Base-by-base conservation (phyloP, 1,140 invertebrate species). In the Drosophila orosa region DNA sequence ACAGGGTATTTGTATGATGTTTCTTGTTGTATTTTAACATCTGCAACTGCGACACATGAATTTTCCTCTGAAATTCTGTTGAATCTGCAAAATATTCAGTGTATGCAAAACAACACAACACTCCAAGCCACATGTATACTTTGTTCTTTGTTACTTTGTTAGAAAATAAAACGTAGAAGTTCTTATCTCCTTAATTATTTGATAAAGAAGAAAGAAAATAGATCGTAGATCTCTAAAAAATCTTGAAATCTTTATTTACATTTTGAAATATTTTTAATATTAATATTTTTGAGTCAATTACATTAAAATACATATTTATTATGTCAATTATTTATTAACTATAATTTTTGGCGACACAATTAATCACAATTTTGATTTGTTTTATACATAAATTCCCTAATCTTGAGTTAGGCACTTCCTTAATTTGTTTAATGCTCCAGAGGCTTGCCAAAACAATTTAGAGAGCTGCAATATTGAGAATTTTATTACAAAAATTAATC, bases 391-490 rank as follows among this genome's bases (percentile, higher is more conserved):
- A 29, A 19, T 5, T 7, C 22, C 19, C 1, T 29, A 19, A 12
- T 27, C 15, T 27, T 47, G 1, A 2, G 1, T 8, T 45, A 7
- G 8, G 5, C 13, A 24, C 42, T 13, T 24, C 1, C 2, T 1
- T 19, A 25, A 10, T n/a, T 22, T 8, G 5, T 12, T 48, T 13
- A 19, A 2, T 29, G 10, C 10, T 17, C 29, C 10, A 13, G 1
- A 5, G 54, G 15, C 4, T 62, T 22, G n/a, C 15, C 60, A 59
- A 25, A 31, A 58, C 54, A 62, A 29, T 19, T 40, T 1, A 19
- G 15, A 1, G 33, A 40, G 8, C 65, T 67, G 35, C 4, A 67
- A 65, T 13, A 0, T 58, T 22, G 0, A 13, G 35, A n/a, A 37
- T n/a, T 37, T 0, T 5, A 37, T 37, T 1, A 15, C 1, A 5